Base-by-base conservation (phyloP, 2,888 invertebrate genomes). In the Drosophila atripex region DNA sequence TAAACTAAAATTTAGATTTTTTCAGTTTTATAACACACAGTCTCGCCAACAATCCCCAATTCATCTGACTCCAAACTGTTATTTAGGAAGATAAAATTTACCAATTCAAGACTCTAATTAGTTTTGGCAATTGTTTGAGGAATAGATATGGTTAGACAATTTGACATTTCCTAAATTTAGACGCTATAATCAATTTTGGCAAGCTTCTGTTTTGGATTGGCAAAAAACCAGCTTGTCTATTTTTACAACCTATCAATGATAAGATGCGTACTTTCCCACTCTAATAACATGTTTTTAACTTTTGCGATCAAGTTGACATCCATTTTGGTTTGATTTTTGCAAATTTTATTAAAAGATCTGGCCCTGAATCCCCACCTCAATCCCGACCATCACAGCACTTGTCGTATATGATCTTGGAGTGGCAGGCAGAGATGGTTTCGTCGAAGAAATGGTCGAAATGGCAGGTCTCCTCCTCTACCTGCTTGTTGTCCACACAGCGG, bases 381-480 rank as follows among this genome's bases (percentile, higher is more conserved):
- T 80, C 88, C 5, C 49, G 80, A 7, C 55, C 78, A 54, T 83
- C 89, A 58, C 89, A 89, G 50, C 86, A 83, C 1, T 55, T 59
- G 38, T 89, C 80, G 38, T 86, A 79, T 25, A 89, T 79, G 5
- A 84, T 69, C 4, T 55, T 57, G 2, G 23, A 28, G 1, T 61
- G 65, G 57, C 90, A 91, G 0, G 76, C 80, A 30, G 85, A 79
- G 14, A 69, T 18, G 1, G 50, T 3, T 54, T 91, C 90, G 64
- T 89, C 74, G 43, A 91, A 90, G 60, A 90, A 90, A 63, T 78
- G 78, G 53, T 90, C 82, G 30, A 76, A 69, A 3, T 58, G 59
- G 28, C 90, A 90, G 4, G 76, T 76, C 1, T 14, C 30, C 38
- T 80, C 76, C 6, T 43, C 65, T 6, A 69, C 23, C 14, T 58